Evolutionary conservation across 1,140 invertebrate genomes (phyloP), one percentile per base, ranked within the genome.

Genomic region (Antheraea mylitta): DNA sequence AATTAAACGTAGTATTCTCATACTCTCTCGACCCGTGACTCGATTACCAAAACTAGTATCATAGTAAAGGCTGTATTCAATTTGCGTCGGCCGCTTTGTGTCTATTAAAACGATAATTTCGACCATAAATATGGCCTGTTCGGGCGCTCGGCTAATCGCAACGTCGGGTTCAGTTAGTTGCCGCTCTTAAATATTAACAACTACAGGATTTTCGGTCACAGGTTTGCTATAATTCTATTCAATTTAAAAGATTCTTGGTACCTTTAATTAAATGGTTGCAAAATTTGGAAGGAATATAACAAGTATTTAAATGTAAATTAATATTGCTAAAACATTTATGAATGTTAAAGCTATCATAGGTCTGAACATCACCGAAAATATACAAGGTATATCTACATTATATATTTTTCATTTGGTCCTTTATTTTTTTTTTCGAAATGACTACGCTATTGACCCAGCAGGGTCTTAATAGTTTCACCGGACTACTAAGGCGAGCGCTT

Each of bases 81-180:
- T 77, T 77, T 74, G 48, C 45, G 60, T n/a, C 38, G 70, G 73
- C 65, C 60, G 69, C 73, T 75, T 75, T 70, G 60, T 69, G 71
- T 73, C 73, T 63, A 74, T 73, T 77, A 72, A 74, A 70, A 64
- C 68, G 70, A 69, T 71, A 73, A 77, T 75, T 76, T 77, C 53
- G 63, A 18, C 73, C 45, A 75, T 77, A 77, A 77, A 75, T 77
- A 77, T 22, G 59, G 59, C 58, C 58, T 18, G 70, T 42, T 38
- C 67, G 66, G 64, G 59, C 73, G 63, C 65, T 68, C 60, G 64
- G 72, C 69, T 76, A 76, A 76, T 76, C 75, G 70, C 42, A 53
- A 58, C 66, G 64, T 64, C 19, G 19, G 19, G 60, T 30, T 36
- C 60, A 18, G 66, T 64, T 64, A 67, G 65, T 74, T 72, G 71